Percentiles rank a stretch among this genome's conserved stretches.
These are phyloP conservation scores for Scaptomyza flava DNA, from an alignment of 2,888 invertebrate species.

Conservation along the genomic window DNA sequence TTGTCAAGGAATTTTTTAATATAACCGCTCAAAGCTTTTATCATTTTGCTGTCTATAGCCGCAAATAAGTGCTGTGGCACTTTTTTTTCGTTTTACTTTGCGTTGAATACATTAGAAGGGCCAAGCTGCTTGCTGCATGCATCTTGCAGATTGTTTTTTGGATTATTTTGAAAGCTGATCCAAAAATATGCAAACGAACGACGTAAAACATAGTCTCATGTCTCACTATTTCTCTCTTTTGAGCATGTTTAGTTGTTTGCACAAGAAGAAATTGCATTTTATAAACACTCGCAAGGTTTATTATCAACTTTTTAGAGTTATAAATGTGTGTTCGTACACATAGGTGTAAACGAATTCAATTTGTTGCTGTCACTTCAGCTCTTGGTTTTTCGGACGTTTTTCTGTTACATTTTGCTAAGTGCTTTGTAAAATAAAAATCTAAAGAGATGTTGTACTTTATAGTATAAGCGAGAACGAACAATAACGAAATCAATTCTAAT, in stretches of 20 bases:
- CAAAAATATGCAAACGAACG: constrained; percentile 28
- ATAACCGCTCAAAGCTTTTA: constrained; percentile 33
- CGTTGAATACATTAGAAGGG: constrained; percentile 12
- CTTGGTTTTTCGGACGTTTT: neutral
- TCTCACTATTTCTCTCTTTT: neutral
- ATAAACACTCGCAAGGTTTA: constrained; percentile 28
- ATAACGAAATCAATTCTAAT: neutral
- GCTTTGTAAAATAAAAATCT: constrained; percentile 11
- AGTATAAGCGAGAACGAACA: constrained; percentile 6
- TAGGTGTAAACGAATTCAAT: constrained; percentile 66
- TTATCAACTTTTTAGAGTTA: constrained; percentile 41
- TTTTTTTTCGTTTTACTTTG: neutral
- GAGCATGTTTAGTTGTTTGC: constrained; percentile 8
- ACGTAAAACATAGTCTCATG: constrained; percentile 4
- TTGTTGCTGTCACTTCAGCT: constrained; percentile 57
- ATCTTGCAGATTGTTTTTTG: constrained; percentile 38
- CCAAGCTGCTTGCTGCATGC: constrained; percentile 20
- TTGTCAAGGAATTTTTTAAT: constrained; percentile 52
- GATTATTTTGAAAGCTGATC: constrained; percentile 35
- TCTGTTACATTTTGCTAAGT: constrained; percentile 26
- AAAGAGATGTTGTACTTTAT: neutral
- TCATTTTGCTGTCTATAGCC: constrained; percentile 5
- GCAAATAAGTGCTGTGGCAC: neutral
- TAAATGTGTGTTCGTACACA: constrained; percentile 17
- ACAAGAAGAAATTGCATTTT: constrained; percentile 22